Base-by-base conservation (phyloP, 37 sponge, comb jelly and placozoan species). In the Hexactinellida sp. region DNA sequence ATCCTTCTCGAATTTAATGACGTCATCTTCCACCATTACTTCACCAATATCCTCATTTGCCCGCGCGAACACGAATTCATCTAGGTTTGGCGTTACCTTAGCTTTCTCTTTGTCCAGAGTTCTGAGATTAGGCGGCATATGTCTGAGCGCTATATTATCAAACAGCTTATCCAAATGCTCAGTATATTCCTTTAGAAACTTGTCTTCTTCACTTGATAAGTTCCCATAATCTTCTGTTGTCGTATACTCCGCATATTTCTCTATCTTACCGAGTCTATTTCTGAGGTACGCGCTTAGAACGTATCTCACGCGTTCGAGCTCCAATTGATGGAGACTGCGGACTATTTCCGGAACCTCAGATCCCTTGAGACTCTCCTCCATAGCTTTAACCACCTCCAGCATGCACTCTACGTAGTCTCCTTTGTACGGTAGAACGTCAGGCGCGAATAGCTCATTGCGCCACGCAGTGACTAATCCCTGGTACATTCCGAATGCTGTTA, bases 401-500 rank as follows among this genome's bases (percentile, higher is more conserved):
- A 63, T 63, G 13, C 76, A 63, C 34, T 63, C 76, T 7, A 63
- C 76, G 34, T 63, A 63, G 34, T 63, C 76, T 63, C 76, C 76
- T 28, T 63, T 63, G 34, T 63, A 63, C 5, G 76, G 5, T 63
- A 63, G 34, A 32, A 63, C 30, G 21, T 63, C 76, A 25, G 76
- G 76, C 3, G 76, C 21, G 76, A 63, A 63, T 63, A 63, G 34
- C 34, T 63, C 76, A 28, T 63, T 63, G 5, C 76, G 21, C 76
- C 76, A 63, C 25, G 76, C 76, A 21, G 3, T 63, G 34, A 63
- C 76, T 63, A 63, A 63, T 63, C 76, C 76, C 76, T 63, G 76
- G 76, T 63, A 63, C 76, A 63, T 63, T 32, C 76, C 76, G 13
- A 21, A 63, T 3, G 76, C 76, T 10, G 76, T 63, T 3, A 63